A percentile compares a stretch with the other conserved stretches of the same genome.
Conservation (phyloP, 1,140 invertebrate species). For the Drosophila littoralis region DNA sequence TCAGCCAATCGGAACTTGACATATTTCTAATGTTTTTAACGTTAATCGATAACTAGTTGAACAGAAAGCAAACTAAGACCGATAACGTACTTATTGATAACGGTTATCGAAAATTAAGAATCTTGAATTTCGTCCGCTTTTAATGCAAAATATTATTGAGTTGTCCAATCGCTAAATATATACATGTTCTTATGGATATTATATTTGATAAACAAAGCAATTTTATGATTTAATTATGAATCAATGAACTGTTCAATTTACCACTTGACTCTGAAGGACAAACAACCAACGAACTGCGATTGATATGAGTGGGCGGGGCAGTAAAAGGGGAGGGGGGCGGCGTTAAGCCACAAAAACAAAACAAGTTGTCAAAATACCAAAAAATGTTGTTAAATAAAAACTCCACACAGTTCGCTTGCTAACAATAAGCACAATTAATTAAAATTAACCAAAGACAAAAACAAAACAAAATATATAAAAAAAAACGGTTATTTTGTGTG, state of each 20-base stretch:
- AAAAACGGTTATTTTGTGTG: neutral
- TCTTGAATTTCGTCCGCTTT: neutral
- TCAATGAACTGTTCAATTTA: conserved; percentile 66
- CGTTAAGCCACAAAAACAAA: conserved; percentile 25
- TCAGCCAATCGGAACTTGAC: too few relatives aligned
- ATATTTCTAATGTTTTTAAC: too few relatives aligned
- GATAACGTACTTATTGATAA: too few relatives aligned
- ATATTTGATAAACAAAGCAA: conserved; percentile 39
- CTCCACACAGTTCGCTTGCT: conserved; percentile 17
- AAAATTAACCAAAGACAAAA: conserved; percentile 69
- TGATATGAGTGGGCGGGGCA: neutral
- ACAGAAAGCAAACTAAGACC: too few relatives aligned
- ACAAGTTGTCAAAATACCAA: conserved; percentile 66
- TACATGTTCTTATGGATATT: conserved; percentile 23
- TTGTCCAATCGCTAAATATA: conserved; percentile 10
- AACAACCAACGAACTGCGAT: conserved; percentile 46
- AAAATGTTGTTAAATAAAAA: conserved; percentile 21
- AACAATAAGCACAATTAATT: conserved; percentile 76
- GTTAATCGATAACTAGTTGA: too few relatives aligned
- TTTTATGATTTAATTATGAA: conserved; percentile 71
- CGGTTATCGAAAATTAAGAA: too few relatives aligned
- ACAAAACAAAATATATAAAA: conserved; percentile 19
- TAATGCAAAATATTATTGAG: conserved; percentile 13
- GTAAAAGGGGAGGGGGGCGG: neutral
- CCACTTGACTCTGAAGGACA: conserved; percentile 62